phyloP scores from a whole-genome alignment of 1,140 invertebrate genomes.

The Pinna nobilis region DNA sequence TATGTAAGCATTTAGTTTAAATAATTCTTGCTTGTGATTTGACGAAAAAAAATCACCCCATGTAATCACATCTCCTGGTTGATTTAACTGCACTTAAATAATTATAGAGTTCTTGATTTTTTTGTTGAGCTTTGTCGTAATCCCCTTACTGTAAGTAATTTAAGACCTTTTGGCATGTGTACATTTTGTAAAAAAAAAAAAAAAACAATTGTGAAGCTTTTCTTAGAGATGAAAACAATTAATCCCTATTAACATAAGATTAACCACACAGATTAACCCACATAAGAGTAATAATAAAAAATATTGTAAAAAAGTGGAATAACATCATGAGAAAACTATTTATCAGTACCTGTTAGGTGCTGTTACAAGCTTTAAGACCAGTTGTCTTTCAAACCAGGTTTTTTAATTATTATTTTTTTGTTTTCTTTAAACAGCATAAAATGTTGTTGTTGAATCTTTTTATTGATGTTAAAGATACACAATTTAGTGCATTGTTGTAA shows the following conservation, averaged over 20 bases:
- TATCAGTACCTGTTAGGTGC: no score
- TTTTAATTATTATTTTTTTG: neutral
- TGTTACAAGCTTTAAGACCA: no score
- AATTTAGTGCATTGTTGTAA: neutral
- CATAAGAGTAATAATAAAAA: neutral
- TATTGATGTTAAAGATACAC: neutral
- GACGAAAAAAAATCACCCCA: no score
- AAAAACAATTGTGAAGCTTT: neutral
- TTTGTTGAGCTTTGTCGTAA: neutral
- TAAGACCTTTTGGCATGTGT: neutral
- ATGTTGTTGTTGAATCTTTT: neutral
- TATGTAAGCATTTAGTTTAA: no score
- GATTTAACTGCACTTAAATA: neutral
- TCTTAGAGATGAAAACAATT: neutral
- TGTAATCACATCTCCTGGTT: slow-evolving; percentile 34
- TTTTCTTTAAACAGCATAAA: neutral
- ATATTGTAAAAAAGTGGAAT: neutral
- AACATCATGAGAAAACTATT: neutral
- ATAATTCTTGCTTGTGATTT: no score
- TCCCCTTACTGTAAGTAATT: neutral
- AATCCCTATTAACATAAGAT: neutral
- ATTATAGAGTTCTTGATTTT: neutral
- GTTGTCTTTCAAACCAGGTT: slow-evolving; percentile 2
- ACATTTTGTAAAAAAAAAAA: neutral
- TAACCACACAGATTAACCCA: neutral